A percentile compares a stretch with the other conserved stretches of the same genome.
Conservation (phyloP, 2,888 invertebrate genomes). For the Folsomia manolachei region DNA sequence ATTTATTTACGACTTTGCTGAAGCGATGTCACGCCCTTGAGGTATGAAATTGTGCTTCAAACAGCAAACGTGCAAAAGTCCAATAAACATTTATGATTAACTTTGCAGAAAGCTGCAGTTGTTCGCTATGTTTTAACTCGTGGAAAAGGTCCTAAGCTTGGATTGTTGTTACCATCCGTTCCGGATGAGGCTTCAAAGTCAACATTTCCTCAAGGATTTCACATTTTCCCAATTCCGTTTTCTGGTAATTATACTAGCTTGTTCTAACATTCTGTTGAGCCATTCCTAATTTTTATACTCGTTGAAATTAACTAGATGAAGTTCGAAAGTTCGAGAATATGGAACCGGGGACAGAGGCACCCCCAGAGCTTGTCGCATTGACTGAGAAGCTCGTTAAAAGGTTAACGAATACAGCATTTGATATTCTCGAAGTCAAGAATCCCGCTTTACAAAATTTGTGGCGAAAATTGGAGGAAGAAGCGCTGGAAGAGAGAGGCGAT, state of each 20-base stretch:
- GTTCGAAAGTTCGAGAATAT: constrained; percentile 24
- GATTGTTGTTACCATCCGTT: constrained; percentile 41
- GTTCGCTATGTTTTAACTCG: constrained; percentile 40
- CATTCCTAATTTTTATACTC: too few species aligned
- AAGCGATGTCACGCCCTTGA: constrained; percentile 38
- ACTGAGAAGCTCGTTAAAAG: constrained; percentile 44
- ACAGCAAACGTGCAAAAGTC: too few species aligned
- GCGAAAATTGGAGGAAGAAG: constrained; percentile 38
- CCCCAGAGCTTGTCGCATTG: constrained; percentile 17
- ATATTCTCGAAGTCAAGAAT: constrained; percentile 34
- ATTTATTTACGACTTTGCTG: constrained; percentile 42
- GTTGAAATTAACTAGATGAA: constrained; percentile 26
- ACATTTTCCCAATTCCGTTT: constrained; percentile 41
- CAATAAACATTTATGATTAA: too few species aligned
- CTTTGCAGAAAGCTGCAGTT: constrained; percentile 40
- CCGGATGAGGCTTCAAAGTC: constrained; percentile 11
- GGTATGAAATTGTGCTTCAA: too few species aligned
- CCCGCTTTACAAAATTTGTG: constrained; percentile 36
- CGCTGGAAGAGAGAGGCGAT: constrained; percentile 25
- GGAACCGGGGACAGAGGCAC: not conserved
- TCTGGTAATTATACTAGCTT: constrained; percentile 24
- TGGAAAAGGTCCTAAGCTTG: constrained; percentile 41
- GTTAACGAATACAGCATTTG: constrained; percentile 37
- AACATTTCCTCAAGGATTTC: constrained; percentile 46
- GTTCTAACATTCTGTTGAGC: too few species aligned